phyloP scores from a whole-genome alignment of 1,140 invertebrate genomes.

The Cyphomyrmex costatus region DNA sequence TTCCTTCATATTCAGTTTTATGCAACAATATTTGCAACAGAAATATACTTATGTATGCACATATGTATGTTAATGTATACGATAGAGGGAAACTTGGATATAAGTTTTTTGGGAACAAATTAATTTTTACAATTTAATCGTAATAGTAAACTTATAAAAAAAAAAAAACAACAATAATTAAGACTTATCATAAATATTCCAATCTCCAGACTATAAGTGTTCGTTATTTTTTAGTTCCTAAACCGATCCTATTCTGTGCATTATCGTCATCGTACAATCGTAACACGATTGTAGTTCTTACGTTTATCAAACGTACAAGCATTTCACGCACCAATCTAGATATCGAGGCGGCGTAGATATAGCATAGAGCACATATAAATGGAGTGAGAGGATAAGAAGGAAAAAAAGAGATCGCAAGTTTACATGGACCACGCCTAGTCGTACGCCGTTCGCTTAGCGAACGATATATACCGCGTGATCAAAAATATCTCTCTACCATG shows the following conservation, averaged over 20 bases:
- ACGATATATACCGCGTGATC: slow-evolving; percentile 66
- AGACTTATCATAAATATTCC: not conserved
- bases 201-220: not conserved
- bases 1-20: slow-evolving; percentile 6
- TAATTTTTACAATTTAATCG: not conserved
- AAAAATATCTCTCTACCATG: slow-evolving; percentile 49
- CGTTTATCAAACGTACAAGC: not conserved
- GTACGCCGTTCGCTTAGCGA: slow-evolving; percentile 67
- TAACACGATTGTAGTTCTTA: not conserved
- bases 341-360: slow-evolving; percentile 12
- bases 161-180: not conserved
- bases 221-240: not conserved
- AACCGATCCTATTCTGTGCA: not conserved
- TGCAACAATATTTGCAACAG: not conserved
- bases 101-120: not conserved
- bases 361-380: slow-evolving; percentile 40
- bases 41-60: not conserved
- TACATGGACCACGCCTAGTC: slow-evolving; percentile 78
- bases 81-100: not conserved
- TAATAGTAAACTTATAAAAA: not conserved
- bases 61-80: not conserved
- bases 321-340: not conserved
- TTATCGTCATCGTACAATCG: not conserved
- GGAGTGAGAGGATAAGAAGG: slow-evolving; percentile 58
- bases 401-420: slow-evolving; percentile 68